Evolutionary conservation across 2,113 vertebrate species (phyloP).

Genomic region (Notarius lentiginosus): DNA sequence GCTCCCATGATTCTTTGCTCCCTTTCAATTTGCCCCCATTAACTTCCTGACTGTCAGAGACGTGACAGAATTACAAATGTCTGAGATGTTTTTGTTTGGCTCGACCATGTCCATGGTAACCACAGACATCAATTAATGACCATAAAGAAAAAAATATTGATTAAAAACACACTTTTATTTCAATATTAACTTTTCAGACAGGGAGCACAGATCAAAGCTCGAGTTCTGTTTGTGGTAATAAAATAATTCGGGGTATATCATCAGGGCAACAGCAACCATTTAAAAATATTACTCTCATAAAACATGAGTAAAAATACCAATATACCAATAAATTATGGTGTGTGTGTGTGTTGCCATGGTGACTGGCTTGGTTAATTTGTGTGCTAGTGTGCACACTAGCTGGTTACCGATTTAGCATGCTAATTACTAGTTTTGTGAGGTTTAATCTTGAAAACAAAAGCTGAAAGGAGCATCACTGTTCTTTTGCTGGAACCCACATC

Average conservation of each 20-base stretch:
- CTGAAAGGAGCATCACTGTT: too few species aligned
- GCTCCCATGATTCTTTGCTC: constrained; percentile 41
- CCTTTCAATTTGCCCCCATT: constrained; percentile 51
- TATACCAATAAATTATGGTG: too few species aligned
- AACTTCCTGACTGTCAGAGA: constrained; percentile 45
- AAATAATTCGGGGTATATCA: neutral
- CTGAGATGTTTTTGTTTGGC: neutral
- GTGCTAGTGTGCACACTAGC: too few species aligned
- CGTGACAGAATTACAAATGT: constrained; percentile 38
- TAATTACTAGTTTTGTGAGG: too few species aligned
- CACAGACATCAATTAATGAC: neutral
- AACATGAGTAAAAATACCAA: neutral
- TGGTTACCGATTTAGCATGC: too few species aligned
- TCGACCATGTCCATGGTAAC: neutral
- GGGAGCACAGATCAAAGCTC: neutral
- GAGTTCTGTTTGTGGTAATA: neutral
- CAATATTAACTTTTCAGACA: neutral
- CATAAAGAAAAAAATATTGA: neutral
- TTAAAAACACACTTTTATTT: constrained; percentile 14
- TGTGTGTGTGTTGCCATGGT: too few species aligned
- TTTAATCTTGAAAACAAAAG: too few species aligned
- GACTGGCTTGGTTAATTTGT: too few species aligned
- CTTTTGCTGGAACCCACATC: too few species aligned
- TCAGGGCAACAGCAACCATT: neutral
- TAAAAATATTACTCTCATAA: neutral